Conservation (phyloP, 1,140 invertebrate genomes). For the Scaptomyza hsui region DNA sequence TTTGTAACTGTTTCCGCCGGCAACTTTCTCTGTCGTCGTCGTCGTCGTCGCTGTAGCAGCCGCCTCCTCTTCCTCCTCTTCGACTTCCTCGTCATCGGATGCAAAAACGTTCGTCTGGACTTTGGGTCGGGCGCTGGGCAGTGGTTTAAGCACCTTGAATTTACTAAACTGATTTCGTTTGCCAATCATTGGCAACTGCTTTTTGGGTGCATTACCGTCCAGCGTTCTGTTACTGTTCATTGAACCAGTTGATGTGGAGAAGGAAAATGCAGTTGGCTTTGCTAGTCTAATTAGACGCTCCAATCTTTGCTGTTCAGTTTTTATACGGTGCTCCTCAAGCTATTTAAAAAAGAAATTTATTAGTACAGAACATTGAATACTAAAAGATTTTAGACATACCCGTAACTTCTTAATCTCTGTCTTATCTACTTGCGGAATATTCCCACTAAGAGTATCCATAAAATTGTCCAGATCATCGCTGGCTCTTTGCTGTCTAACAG, state of each 20-base stretch:
- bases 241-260: not conserved
- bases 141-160: conserved; percentile 67
- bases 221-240: not conserved
- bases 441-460: conserved; percentile 87
- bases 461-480: conserved; percentile 88
- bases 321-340: conserved; percentile 88
- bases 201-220: conserved; percentile 27
- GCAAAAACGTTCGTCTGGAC: conserved; percentile 55
- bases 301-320: conserved; percentile 88
- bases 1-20: conserved; percentile 34
- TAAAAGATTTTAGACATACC: conserved; percentile 61
- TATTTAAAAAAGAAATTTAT: conserved; percentile 58
- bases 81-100: conserved; percentile 79
- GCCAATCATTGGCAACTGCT: conserved; percentile 80
- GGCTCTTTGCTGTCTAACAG: conserved; percentile 41
- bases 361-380: not conserved
- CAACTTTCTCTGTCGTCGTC: not conserved
- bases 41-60: not conserved
- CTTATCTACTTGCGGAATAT: conserved; percentile 84
- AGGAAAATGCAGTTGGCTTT: conserved; percentile 88
- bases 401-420: conserved; percentile 85
- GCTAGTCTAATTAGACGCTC: conserved; percentile 91
- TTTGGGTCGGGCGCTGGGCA: conserved; percentile 24
- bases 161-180: conserved; percentile 82
- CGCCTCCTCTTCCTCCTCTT: conserved; percentile 76